Base-by-base conservation (phyloP, 2,888 invertebrate genomes). In the Hololepta plana region DNA sequence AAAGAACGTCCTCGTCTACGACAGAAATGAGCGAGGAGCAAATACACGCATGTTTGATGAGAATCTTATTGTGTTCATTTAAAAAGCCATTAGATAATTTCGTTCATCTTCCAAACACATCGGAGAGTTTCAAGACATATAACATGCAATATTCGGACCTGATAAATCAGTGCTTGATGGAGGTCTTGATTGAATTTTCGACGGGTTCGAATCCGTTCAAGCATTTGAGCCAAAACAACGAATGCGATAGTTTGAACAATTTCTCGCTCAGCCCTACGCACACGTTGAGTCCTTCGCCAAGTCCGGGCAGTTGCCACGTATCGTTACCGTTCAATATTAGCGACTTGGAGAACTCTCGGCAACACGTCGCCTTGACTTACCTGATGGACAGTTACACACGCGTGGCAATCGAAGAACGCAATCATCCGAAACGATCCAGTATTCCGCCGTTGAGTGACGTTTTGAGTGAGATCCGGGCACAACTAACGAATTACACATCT, bases 51-150 rank as follows among this genome's bases (percentile, higher is more conserved):
- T 62, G 72, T 35, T 60, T 79, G 24, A 71, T 72, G 2, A 64
- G 72, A 42, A 68, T 82, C 29, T 53, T 82, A 10, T 70, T 73
- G 46, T 72, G 73, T 17, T 70, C 76, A 2, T 81, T 77, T 71
- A 58, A 57, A 30, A 51, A 55, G 31, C 41, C 53, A 10, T 42
- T 43, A 7, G 59, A 60, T 20, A 53, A 51, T 9, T 48, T 46
- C 20, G 47, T 63, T 38, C 59, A 55, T 38, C 43, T 65, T 23
- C 55, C 61, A 1, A 54, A 62, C 33, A 59, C 57, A 3, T 50
- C 59, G 2, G 47, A 47, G 24, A 40, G 40, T 6, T 27, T 53
- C 2, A 40, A 41, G 62, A 33, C n/a, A 4, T 67, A 64, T 46
- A 63, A 59, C 40, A 60, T 59, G 15, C 12, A 27, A 10, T 19